Evolutionary conservation across 2,797 vertebrate genomes (phyloP), one percentile per base, ranked within the genome.

Genomic region (Enteromius fasciolatus): DNA sequence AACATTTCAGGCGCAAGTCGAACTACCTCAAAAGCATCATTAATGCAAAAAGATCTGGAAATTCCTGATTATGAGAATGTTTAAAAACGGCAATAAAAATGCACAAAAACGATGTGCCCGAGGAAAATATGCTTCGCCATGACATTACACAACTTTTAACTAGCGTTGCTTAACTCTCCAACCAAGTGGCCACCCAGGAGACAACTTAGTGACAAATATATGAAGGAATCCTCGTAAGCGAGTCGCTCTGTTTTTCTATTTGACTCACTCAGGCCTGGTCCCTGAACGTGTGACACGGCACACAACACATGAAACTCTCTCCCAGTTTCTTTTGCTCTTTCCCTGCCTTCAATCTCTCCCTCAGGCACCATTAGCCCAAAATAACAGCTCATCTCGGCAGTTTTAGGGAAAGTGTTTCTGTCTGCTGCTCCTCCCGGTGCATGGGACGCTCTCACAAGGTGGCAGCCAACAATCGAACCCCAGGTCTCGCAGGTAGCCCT

Each of bases 381-480:
- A 87, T 85, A 86, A 83, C 76, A 85, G 82, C 83, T 85, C 54
- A 88, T 85, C 86, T 85, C 79, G 84, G 83, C 84, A 84, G 46
- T 76, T 81, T 66, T 69, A 85, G 81, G 67, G 28, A 76, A 57
- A 85, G 83, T 76, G 83, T 77, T 78, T 86, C 48, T 76, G 77
- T 70, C 73, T 76, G 67, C 67, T 75, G 64, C 63, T 66, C 77
- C 80, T 86, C 80, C 39, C 48, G 23, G 79, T 68, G 64, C 52
- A 23, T 59, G 57, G 63, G 63, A 79, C 48, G 3, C 23, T 39
- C 59, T 63, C 67, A 78, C 57, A 73, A n/a, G 14, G 66, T 68
- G 74, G 52, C 74, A 75, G 76, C 54, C n/a, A 39, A 48, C 57
- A 78, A 57, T 57, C 69, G 48, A 25, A 41, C 76, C 25, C 81